Conservation (phyloP, 2,888 invertebrate species). For the Clepsis dumicolana region DNA sequence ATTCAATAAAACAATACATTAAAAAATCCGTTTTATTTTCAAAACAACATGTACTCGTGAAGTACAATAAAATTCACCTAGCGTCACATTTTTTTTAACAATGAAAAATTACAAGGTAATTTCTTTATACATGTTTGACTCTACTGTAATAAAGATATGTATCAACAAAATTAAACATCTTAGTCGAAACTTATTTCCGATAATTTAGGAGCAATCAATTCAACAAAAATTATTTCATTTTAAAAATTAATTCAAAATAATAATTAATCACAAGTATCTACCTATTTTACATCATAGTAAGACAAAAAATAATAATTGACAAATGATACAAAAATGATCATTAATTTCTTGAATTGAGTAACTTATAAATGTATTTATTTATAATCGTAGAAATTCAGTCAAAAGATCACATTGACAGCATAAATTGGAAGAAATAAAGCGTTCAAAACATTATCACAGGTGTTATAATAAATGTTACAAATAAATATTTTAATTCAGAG, state of each 20-base stretch:
- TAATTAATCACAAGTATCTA: too few relatives aligned
- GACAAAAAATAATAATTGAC: background rate
- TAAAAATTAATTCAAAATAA: too few relatives aligned
- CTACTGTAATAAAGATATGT: slow-evolving; percentile 19
- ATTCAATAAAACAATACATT: slow-evolving; percentile 44
- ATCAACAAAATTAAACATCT: slow-evolving; percentile 33
- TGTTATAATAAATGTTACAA: slow-evolving; percentile 10
- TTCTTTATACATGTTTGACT: slow-evolving; percentile 39
- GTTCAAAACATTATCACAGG: slow-evolving; percentile 43
- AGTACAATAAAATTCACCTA: slow-evolving; percentile 77
- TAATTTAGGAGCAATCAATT: slow-evolving; percentile 14
- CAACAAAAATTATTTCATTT: too few relatives aligned
- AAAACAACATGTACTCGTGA: slow-evolving; percentile 73
- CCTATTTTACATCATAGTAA: too few relatives aligned
- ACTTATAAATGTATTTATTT: slow-evolving; percentile 39
- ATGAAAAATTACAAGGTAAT: slow-evolving; percentile 68
- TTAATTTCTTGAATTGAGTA: background rate
- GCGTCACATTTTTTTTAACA: slow-evolving; percentile 66
- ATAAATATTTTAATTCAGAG: background rate
- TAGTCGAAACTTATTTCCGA: slow-evolving; percentile 36
- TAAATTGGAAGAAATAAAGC: slow-evolving; percentile 18
- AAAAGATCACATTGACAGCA: slow-evolving; percentile 12
- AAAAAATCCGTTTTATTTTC: slow-evolving; percentile 68
- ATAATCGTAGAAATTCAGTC: slow-evolving; percentile 32
- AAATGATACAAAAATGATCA: background rate